Percentiles rank a stretch among this genome's conserved stretches.
Conservation (phyloP, 2,113 vertebrate species). For the Microtus ochrogaster region DNA sequence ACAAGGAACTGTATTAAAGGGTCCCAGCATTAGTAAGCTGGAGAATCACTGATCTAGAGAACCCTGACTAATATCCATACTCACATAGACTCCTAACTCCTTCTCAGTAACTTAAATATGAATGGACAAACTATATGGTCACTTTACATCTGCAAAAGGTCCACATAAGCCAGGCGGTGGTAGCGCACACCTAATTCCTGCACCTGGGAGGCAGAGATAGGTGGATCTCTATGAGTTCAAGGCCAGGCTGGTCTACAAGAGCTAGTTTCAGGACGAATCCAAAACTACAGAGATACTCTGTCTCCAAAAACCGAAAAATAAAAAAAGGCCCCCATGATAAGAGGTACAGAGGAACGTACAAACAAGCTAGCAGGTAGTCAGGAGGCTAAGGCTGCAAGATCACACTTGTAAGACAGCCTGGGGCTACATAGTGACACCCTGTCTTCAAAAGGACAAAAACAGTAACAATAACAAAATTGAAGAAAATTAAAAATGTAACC, state of each 20-base stretch:
- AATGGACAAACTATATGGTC: not conserved
- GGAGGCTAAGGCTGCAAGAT: not conserved
- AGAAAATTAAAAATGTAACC: not conserved
- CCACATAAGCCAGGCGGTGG: no score
- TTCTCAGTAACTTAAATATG: not conserved
- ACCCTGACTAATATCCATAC: not conserved
- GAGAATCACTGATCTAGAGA: not conserved
- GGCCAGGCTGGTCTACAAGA: no score
- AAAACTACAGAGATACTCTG: no score
- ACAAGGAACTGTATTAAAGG: not conserved
- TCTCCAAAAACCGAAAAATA: no score
- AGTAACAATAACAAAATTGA: not conserved
- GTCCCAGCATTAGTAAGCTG: not conserved
- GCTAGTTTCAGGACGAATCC: no score
- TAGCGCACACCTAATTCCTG: no score
- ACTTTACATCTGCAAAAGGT: not conserved
- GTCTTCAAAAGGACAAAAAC: not conserved
- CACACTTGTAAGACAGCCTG: not conserved
- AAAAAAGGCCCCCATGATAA: not conserved
- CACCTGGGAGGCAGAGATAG: no score
- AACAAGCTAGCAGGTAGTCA: not conserved
- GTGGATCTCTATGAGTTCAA: no score
- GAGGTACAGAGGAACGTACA: not conserved
- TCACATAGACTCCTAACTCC: not conserved
- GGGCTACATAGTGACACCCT: not conserved